Evolutionary conservation across 2,888 invertebrate species (phyloP), one percentile per base, ranked within the genome.

Genomic region (Philereme transversata): DNA sequence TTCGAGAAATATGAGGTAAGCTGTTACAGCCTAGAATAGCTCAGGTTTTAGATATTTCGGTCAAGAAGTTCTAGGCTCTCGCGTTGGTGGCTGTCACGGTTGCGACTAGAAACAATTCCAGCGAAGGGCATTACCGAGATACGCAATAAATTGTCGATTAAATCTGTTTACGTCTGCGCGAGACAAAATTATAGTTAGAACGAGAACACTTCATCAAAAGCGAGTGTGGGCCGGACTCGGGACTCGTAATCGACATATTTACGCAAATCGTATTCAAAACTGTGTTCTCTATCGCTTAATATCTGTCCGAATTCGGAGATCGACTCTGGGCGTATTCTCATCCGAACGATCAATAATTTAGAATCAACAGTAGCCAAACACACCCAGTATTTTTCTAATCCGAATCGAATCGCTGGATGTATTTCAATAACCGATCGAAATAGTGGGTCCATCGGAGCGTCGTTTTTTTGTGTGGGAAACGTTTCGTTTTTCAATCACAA

Each of bases 331-430:
- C 58, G 60, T 60, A 64, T 62, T 66, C 64, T 67, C 65, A 59
- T 69, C 53, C 40, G 58, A 83, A 85, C 78, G 82, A 78, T 74
- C 87, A 74, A 88, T 90, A 90, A 87, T 73, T 89, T 82, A 87
- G 89, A 82, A 83, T 89, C 83, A 86, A 84, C 84, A 83, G 90
- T 89, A 89, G 90, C 89, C 82, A 81, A 86, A 83, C 80, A 82
- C 83, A 80, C 50, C 56, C 53, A 58, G 56, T 49, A 56, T 49
- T 76, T 74, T 71, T 75, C 77, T 89, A 89, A 90, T 88, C 90
- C 90, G 86, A 83, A 76, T 85, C 89, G 79, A 89, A 89, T 89
- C 85, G 83, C 72, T 78, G 74, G 80, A 82, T 78, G 80, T 78
- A 82, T 87, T 89, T 90, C 90, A 89, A 90, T 90, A 87, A 89